A percentile compares a stretch with the other conserved stretches of the same genome.
These are phyloP conservation scores for Myoxocephalus aenaeus DNA, from an alignment of 2,797 vertebrate species.

Conservation along the genomic window DNA sequence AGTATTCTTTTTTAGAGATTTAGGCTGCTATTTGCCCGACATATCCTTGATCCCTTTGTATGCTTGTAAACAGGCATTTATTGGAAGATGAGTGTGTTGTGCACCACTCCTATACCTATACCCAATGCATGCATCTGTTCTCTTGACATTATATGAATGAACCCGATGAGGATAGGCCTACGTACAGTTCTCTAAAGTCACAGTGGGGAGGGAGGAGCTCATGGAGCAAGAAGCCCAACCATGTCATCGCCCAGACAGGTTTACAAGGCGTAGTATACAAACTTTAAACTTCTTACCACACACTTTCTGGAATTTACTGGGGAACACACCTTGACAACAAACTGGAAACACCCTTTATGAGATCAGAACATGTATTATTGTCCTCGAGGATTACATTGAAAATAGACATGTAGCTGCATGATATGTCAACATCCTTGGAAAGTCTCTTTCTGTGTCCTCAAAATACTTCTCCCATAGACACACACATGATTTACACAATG, in stretches of 20 bases:
- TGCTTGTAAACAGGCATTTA: neutral
- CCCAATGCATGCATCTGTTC: neutral
- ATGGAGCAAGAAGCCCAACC: slow-evolving; percentile 55
- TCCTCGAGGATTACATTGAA: slow-evolving; percentile 26
- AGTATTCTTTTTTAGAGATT: slow-evolving; percentile 8
- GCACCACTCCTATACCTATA: neutral
- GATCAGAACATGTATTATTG: slow-evolving; percentile 31
- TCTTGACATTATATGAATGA: neutral
- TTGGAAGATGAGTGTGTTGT: too few relatives aligned
- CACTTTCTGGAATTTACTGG: slow-evolving; percentile 41
- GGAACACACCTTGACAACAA: slow-evolving; percentile 41
- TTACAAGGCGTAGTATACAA: slow-evolving; percentile 62
- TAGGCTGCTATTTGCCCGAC: neutral
- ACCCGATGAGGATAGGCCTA: neutral
- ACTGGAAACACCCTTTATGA: slow-evolving; percentile 51
- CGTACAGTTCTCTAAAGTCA: slow-evolving; percentile 15
- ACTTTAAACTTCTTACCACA: slow-evolving; percentile 46
- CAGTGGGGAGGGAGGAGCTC: slow-evolving; percentile 37
- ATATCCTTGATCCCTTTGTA: slow-evolving; percentile 2
- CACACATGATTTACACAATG: neutral
- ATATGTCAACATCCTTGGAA: slow-evolving; percentile 18
- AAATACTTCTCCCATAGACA: neutral
- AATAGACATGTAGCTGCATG: slow-evolving; percentile 20
- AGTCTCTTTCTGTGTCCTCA: slow-evolving; percentile 12
- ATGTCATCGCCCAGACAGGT: slow-evolving; percentile 51